Conservation (phyloP, 2,888 invertebrate genomes). For the Tetheella fluctuosa region DNA sequence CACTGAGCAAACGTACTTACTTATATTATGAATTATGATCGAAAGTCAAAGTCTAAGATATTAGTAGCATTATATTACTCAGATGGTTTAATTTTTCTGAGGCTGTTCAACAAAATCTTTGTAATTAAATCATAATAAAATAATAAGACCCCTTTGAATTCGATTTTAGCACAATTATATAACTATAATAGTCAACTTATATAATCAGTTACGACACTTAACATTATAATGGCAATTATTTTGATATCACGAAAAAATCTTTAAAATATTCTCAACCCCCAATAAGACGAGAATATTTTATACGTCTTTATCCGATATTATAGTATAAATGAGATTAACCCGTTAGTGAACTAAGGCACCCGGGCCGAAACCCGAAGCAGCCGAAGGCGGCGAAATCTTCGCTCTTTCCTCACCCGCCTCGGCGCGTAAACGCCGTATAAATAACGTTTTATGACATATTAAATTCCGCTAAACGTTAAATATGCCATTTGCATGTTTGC, state of each 20-base stretch:
- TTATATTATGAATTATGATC: too few relatives aligned
- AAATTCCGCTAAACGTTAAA: constrained; percentile 76
- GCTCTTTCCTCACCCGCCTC: constrained; percentile 36
- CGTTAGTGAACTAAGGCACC: constrained; percentile 38
- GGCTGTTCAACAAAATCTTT: too few relatives aligned
- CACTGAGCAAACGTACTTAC: too few relatives aligned
- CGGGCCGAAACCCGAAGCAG: constrained; percentile 31
- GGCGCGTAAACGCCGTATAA: constrained; percentile 70
- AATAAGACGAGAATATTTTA: constrained; percentile 16
- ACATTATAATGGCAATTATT: not conserved
- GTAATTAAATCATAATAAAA: too few relatives aligned
- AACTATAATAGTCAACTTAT: too few relatives aligned
- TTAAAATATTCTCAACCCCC: not conserved
- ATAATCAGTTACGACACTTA: too few relatives aligned
- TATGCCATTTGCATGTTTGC: constrained; percentile 71
- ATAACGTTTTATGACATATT: constrained; percentile 79
- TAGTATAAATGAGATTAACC: constrained; percentile 51
- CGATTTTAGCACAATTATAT: too few relatives aligned
- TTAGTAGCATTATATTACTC: too few relatives aligned
- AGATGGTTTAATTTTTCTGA: too few relatives aligned
- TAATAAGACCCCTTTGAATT: too few relatives aligned
- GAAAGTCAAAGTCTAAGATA: too few relatives aligned
- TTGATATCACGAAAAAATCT: not conserved
- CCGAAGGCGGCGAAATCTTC: constrained; percentile 59
- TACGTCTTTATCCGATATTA: constrained; percentile 33